phyloP scores from a whole-genome alignment of 2,113 vertebrate genomes.

The Ammospiza caudacuta region DNA sequence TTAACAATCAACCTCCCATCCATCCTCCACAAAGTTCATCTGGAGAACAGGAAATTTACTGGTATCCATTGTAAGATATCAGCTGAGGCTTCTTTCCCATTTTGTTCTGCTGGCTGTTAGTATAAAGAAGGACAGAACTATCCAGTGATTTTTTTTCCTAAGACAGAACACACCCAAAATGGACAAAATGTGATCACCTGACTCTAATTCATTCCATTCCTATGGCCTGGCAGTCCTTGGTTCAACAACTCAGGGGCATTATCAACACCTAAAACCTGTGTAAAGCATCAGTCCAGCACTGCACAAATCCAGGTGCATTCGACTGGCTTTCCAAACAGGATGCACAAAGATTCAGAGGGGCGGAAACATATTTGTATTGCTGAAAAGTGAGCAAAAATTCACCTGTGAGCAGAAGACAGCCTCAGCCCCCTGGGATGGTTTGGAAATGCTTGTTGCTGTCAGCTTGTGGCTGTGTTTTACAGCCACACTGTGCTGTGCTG shows the following conservation, averaged over 20 bases:
- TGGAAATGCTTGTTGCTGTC: background rate
- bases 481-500: background rate
- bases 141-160: background rate
- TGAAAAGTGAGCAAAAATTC: background rate
- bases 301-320: background rate
- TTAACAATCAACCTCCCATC: background rate
- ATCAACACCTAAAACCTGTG: background rate
- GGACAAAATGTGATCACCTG: background rate
- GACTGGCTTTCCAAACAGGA: background rate
- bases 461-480: background rate
- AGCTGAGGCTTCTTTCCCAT: background rate
- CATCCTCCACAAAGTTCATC: background rate
- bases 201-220: background rate
- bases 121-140: background rate
- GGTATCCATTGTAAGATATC: background rate
- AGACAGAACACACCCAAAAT: background rate
- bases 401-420: background rate
- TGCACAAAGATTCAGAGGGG: background rate
- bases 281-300: background rate
- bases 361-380: background rate
- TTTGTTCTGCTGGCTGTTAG: background rate
- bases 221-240: background rate
- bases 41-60: background rate
- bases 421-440: background rate
- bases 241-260: background rate